phyloP scores from a whole-genome alignment of 2,113 vertebrate species.

The Triplophysa siluroides region DNA sequence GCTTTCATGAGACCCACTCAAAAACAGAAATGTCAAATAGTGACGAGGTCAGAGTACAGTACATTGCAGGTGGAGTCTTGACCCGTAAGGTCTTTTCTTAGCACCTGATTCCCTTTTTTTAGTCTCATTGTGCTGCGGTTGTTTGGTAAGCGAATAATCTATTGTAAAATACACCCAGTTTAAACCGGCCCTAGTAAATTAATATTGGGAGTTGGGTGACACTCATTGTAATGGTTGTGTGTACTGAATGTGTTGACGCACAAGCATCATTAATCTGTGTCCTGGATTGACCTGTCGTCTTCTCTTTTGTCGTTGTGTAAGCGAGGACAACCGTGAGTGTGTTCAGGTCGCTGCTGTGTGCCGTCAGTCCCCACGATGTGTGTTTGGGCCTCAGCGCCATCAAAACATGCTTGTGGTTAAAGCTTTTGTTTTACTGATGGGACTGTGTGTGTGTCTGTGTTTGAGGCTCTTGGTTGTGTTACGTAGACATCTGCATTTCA shows the following conservation, averaged over 20 bases:
- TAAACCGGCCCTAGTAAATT: slow-evolving; percentile 15
- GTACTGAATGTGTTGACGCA: slow-evolving; percentile 28
- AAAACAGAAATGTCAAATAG: too few relatives aligned
- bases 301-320: slow-evolving; percentile 2
- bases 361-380: slow-evolving; percentile 44
- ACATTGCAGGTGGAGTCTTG: not conserved
- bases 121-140: not conserved
- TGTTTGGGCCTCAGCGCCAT: slow-evolving; percentile 16
- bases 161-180: slow-evolving; percentile 13
- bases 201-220: slow-evolving; percentile 9
- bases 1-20: not conserved
- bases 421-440: slow-evolving; percentile 40
- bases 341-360: slow-evolving; percentile 16
- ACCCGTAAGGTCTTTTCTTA: not conserved
- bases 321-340: slow-evolving; percentile 19
- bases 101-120: not conserved
- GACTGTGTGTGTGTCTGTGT: not conserved
- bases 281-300: slow-evolving; percentile 25
- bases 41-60: too few relatives aligned
- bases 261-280: slow-evolving; percentile 33
- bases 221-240: slow-evolving; percentile 1
- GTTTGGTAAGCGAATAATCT: slow-evolving; percentile 1
- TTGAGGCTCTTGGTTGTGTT: not conserved
- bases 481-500: not conserved
- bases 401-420: slow-evolving; percentile 17